These are phyloP conservation scores for Drepanosiphum platanoidis DNA, from an alignment of 2,888 invertebrate genomes.

Conservation along the genomic window DNA sequence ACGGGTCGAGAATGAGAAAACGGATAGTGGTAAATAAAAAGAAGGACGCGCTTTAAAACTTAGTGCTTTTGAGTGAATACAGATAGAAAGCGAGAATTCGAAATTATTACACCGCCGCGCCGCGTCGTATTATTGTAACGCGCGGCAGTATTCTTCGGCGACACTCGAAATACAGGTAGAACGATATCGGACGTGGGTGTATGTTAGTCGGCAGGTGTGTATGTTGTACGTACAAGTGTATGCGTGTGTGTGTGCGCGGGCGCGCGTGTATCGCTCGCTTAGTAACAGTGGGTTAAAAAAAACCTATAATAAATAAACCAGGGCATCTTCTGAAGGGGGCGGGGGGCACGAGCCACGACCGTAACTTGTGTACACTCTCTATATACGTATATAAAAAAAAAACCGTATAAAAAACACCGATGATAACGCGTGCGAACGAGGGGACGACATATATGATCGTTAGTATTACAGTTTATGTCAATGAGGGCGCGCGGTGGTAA, in stretches of 20 bases:
- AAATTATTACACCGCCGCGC: slow-evolving; percentile 12
- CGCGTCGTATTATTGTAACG: no score
- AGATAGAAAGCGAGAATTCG: not conserved
- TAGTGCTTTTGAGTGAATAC: slow-evolving; percentile 13
- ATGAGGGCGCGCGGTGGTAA: slow-evolving; percentile 25
- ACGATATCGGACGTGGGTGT: not conserved
- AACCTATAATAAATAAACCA: slow-evolving; percentile 34
- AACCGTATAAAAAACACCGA: slow-evolving; percentile 14
- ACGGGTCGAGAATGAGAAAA: slow-evolving; percentile 43
- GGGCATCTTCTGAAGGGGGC: slow-evolving; percentile 20
- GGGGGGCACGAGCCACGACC: slow-evolving; percentile 43
- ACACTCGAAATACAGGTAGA: not conserved
- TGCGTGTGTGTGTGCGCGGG: not conserved
- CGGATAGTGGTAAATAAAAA: slow-evolving; percentile 23
- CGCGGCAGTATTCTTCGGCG: no score
- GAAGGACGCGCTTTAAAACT: slow-evolving; percentile 23
- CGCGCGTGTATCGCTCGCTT: not conserved
- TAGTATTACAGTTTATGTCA: slow-evolving; percentile 24
- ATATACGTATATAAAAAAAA: not conserved
- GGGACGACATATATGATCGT: slow-evolving; percentile 31
- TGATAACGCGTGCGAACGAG: slow-evolving; percentile 30
- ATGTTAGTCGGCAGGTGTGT: not conserved
- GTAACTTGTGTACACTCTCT: not conserved
- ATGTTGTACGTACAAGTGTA: not conserved
- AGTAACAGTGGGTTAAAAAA: slow-evolving; percentile 32